These are phyloP conservation scores for Pipistrellus pygmaeus DNA, from an alignment of 2,797 vertebrate genomes.

Conservation along the genomic window DNA sequence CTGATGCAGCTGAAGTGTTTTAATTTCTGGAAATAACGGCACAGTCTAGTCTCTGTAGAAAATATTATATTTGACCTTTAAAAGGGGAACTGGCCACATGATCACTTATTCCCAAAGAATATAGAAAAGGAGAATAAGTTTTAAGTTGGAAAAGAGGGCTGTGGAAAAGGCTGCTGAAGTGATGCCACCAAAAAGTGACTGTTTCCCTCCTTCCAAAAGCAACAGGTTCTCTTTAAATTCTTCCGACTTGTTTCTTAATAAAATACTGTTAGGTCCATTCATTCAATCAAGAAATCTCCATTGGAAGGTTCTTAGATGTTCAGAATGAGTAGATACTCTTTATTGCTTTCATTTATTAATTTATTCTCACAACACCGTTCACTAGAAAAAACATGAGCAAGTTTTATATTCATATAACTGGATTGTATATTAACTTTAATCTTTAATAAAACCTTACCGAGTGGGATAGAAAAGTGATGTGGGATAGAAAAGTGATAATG, in stretches of 20 bases:
- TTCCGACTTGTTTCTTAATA: slow-evolving; percentile 37
- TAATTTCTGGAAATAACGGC: slow-evolving; percentile 53
- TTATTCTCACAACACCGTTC: slow-evolving; percentile 56
- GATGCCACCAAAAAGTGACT: slow-evolving; percentile 3
- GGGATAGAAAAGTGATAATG: slow-evolving; percentile 57
- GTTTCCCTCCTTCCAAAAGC: slow-evolving; percentile 41
- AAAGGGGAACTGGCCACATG: slow-evolving; percentile 33
- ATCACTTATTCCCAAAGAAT: slow-evolving; percentile 66
- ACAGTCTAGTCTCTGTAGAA: slow-evolving; percentile 21
- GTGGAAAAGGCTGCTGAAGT: slow-evolving; percentile 53
- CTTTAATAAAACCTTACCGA: slow-evolving; percentile 74
- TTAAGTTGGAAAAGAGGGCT: slow-evolving; percentile 11
- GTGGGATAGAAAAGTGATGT: slow-evolving; percentile 59
- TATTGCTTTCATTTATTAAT: slow-evolving; percentile 66
- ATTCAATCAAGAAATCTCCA: slow-evolving; percentile 64
- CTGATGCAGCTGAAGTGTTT: background rate
- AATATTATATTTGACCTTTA: slow-evolving; percentile 69
- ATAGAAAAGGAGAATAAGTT: slow-evolving; percentile 54
- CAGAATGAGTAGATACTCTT: slow-evolving; percentile 54
- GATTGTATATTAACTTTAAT: slow-evolving; percentile 63
- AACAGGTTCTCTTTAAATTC: slow-evolving; percentile 7
- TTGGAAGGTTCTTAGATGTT: slow-evolving; percentile 59
- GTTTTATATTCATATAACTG: slow-evolving; percentile 68
- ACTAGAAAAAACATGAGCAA: slow-evolving; percentile 57
- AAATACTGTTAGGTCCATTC: background rate